Evolutionary conservation across 2,888 invertebrate genomes (phyloP), one percentile per base, ranked within the genome.

Genomic region (Drosophila lacicola): DNA sequence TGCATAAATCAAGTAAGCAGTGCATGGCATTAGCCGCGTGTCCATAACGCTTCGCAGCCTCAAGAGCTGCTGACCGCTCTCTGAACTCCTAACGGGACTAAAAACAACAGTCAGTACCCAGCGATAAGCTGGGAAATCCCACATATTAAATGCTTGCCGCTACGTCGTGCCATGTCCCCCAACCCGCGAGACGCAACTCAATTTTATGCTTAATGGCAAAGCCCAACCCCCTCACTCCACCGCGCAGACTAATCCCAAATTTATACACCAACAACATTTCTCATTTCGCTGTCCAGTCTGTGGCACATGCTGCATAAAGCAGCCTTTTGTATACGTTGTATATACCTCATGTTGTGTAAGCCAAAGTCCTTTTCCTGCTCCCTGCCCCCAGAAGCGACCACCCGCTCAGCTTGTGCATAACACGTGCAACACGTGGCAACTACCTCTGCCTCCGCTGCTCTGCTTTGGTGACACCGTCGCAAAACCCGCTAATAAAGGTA

Each of bases 401-500:
- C 14, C 41, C 13, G 51, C 66, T 51, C 50, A 76, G 53, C 51
- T 76, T 72, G 64, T 70, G 76, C 80, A 73, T 67, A 73, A 58
- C 71, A 60, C 44, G 62, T 72, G 82, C 82, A 82, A 82, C 82
- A 82, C 86, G 82, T 82, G 82, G 78, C 82, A 61, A n/a, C 51
- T 41, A 42, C 29, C 41, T 39, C 63, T 36, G 4, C 19, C 4
- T 53, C n/a, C 53, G 10, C 45, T 10, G 25, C 36, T 29, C 44
- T 42, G 5, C 51, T 49, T 53, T 34, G 13, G 9, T 42, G 36
- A 11, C 45, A 47, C 17, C 44, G 19, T 60, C 4, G 37, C 37
- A 62, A 63, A 61, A 49, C 66, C 44, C 70, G 88, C 88, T 88
- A 84, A 84, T 88, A 79, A 88, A 84, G 88, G 80, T 84, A 88